These are phyloP conservation scores for Sterrhoptilus dennistouni DNA, from an alignment of 2,113 vertebrate species.

Conservation along the genomic window DNA sequence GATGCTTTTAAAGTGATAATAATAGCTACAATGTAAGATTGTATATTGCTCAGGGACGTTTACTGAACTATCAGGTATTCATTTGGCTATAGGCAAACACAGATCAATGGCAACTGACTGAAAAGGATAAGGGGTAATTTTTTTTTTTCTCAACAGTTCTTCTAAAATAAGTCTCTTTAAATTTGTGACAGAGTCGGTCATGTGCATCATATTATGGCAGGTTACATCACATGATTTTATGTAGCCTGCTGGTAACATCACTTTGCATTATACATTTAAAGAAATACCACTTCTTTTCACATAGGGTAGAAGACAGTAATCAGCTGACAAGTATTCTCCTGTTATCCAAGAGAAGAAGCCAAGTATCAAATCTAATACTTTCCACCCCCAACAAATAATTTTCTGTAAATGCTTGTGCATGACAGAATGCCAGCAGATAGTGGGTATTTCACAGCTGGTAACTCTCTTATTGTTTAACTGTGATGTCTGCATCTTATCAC, in stretches of 20 bases:
- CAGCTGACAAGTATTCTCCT: slow-evolving; percentile 47
- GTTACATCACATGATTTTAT: slow-evolving; percentile 48
- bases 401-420: slow-evolving; percentile 37
- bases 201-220: slow-evolving; percentile 36
- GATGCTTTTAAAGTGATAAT: slow-evolving; percentile 18
- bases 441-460: slow-evolving; percentile 45
- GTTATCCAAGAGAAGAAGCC: slow-evolving; percentile 9
- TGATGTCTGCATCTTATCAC: slow-evolving; percentile 62
- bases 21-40: not conserved
- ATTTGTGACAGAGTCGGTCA: slow-evolving; percentile 34
- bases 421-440: slow-evolving; percentile 52
- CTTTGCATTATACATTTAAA: slow-evolving; percentile 60
- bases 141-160: not conserved
- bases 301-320: slow-evolving; percentile 32
- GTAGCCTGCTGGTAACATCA: slow-evolving; percentile 51
- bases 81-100: slow-evolving; percentile 51
- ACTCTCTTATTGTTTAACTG: slow-evolving; percentile 45
- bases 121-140: not conserved
- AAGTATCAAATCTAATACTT: slow-evolving; percentile 49
- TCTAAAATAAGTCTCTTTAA: slow-evolving; percentile 29
- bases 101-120: slow-evolving; percentile 33
- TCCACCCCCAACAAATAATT: slow-evolving; percentile 38
- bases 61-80: slow-evolving; percentile 37
- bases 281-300: slow-evolving; percentile 47
- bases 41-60: not conserved